Evolutionary conservation across 2,113 vertebrate species (phyloP).

Genomic region (Oplegnathus fasciatus): DNA sequence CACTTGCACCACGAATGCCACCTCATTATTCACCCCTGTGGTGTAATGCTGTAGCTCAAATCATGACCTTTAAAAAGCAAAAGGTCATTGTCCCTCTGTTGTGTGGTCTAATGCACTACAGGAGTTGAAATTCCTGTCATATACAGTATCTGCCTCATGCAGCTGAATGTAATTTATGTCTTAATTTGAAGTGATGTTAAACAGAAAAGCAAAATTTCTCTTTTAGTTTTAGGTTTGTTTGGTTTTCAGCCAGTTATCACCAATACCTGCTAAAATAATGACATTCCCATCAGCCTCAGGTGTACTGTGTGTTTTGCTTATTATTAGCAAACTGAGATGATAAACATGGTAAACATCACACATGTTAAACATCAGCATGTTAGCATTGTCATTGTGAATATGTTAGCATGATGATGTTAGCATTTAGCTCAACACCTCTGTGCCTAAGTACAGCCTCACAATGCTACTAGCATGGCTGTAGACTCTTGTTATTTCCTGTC

Average conservation of each 20-base stretch:
- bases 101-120: not conserved
- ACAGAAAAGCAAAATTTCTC: not conserved
- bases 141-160: not conserved
- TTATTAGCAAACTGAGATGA: too few relatives aligned
- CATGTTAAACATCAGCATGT: too few relatives aligned
- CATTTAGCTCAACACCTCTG: too few relatives aligned
- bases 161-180: not conserved
- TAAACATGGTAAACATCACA: too few relatives aligned
- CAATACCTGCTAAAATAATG: too few relatives aligned
- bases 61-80: conserved; percentile 25
- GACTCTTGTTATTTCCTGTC: too few relatives aligned
- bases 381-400: too few relatives aligned
- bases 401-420: too few relatives aligned
- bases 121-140: not conserved
- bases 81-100: conserved; percentile 11
- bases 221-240: not conserved
- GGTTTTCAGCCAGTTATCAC: not conserved
- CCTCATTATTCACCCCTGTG: conserved; percentile 18
- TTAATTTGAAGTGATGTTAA: not conserved
- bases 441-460: too few relatives aligned
- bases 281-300: too few relatives aligned
- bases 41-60: conserved; percentile 5
- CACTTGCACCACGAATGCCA: not conserved
- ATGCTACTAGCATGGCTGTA: too few relatives aligned
- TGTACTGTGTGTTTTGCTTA: too few relatives aligned